Conservation (phyloP, 2,113 vertebrate species). For the Fukomys damarensis region DNA sequence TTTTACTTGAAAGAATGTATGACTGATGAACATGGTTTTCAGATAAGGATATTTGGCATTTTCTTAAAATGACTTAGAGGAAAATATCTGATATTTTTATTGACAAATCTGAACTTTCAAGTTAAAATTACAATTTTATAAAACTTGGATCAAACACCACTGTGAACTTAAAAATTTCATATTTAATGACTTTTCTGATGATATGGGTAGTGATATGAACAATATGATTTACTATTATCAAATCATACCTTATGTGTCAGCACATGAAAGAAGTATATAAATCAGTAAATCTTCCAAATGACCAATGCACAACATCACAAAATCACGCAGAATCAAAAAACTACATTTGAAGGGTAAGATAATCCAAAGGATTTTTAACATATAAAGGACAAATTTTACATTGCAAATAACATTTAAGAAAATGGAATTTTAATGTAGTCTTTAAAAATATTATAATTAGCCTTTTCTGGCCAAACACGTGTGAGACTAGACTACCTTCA, state of each 20-base stretch:
- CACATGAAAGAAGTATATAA: neutral
- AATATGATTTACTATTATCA: neutral
- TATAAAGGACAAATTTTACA: constrained; percentile 1
- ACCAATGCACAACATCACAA: neutral
- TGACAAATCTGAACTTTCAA: neutral
- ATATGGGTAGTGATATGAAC: neutral
- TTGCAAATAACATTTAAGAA: neutral
- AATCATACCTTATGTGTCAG: neutral
- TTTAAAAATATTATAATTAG: constrained; percentile 22
- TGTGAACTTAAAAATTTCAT: constrained; percentile 16
- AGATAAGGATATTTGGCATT: neutral
- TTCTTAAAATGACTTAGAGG: neutral
- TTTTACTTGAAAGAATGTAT: constrained; percentile 39
- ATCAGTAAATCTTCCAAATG: neutral
- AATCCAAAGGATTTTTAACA: constrained; percentile 42
- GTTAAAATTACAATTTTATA: neutral
- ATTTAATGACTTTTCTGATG: neutral
- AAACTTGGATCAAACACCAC: neutral
- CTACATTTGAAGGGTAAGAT: neutral
- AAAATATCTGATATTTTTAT: neutral
- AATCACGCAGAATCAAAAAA: neutral
- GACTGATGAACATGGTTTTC: neutral
- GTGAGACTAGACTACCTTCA: neutral
- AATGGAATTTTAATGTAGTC: neutral
- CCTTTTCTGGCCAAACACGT: neutral